Evolutionary conservation across 2,888 invertebrate species (phyloP).

Genomic region (Ophion obscuratus): DNA sequence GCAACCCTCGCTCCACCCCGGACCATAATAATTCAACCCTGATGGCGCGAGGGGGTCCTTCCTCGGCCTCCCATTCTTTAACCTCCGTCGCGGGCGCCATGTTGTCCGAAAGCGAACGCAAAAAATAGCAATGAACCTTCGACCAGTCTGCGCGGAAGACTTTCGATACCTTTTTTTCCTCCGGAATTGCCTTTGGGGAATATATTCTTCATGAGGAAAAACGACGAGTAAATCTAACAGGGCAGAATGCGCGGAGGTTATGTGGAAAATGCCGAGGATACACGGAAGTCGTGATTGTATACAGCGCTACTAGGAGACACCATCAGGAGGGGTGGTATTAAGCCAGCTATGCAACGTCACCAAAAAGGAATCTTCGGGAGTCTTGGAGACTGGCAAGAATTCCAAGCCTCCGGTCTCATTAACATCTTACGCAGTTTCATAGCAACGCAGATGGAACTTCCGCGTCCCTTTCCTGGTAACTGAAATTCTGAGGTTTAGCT

Average conservation of each 20-base stretch:
- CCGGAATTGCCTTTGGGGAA: neutral
- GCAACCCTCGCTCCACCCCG: conserved; percentile 78
- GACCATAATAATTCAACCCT: conserved; percentile 75
- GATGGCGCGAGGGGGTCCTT: conserved; percentile 52
- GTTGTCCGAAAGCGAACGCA: conserved; percentile 10
- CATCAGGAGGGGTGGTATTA: conserved; percentile 46
- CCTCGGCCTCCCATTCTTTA: conserved; percentile 31
- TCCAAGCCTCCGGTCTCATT: conserved; percentile 83
- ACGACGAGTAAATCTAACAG: neutral
- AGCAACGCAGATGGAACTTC: conserved; percentile 21
- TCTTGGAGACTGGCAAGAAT: conserved; percentile 82
- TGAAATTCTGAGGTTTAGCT: conserved; percentile 63
- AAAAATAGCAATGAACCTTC: conserved; percentile 28
- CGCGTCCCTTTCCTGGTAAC: conserved; percentile 53
- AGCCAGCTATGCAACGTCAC: conserved; percentile 73
- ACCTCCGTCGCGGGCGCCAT: conserved; percentile 46
- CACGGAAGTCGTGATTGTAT: conserved; percentile 75
- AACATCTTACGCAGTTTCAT: conserved; percentile 82
- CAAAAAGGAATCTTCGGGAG: conserved; percentile 81
- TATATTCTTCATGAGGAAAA: neutral
- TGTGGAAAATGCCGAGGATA: conserved; percentile 14
- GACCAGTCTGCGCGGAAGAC: neutral
- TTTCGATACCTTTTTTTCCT: neutral
- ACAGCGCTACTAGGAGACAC: conserved; percentile 59
- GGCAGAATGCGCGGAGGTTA: neutral